These are phyloP conservation scores for Mythimna impura DNA, from an alignment of 2,888 invertebrate genomes.

Conservation along the genomic window DNA sequence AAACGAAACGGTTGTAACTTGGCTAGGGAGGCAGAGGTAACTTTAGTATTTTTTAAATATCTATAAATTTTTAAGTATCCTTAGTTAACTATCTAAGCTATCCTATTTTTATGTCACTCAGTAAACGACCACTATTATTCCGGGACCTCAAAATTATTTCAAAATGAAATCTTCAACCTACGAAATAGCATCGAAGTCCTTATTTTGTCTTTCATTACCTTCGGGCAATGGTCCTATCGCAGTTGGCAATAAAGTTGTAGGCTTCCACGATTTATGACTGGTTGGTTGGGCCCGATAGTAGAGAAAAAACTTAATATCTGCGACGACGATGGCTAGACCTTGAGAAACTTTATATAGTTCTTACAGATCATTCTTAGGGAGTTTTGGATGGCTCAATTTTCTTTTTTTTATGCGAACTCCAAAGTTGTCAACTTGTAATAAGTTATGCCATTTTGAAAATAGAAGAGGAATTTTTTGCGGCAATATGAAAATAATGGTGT, in stretches of 20 bases:
- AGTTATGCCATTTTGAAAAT: neutral
- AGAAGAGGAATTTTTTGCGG: neutral
- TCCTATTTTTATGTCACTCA: neutral
- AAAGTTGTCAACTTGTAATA: neutral
- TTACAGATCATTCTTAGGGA: conserved; percentile 15
- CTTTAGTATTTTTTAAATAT: too few relatives aligned
- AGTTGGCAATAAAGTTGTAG: conserved; percentile 76
- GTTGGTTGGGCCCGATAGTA: conserved; percentile 50
- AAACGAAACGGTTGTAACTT: too few relatives aligned
- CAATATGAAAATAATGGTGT: neutral
- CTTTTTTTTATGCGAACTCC: neutral
- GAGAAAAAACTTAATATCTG: conserved; percentile 60
- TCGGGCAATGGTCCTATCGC: conserved; percentile 58
- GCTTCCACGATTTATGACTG: conserved; percentile 72
- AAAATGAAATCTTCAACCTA: conserved; percentile 32
- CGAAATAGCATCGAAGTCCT: conserved; percentile 36
- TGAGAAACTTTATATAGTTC: conserved; percentile 42
- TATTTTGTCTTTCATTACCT: conserved; percentile 70
- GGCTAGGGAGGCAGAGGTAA: too few relatives aligned
- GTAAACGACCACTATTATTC: neutral
- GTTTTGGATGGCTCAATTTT: conserved; percentile 13
- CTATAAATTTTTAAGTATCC: too few relatives aligned
- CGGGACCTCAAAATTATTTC: conserved; percentile 17
- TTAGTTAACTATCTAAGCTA: too few relatives aligned
- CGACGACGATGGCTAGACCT: conserved; percentile 34